Conservation (phyloP, 2,797 vertebrate genomes). For the Spondyliosoma cantharus region DNA sequence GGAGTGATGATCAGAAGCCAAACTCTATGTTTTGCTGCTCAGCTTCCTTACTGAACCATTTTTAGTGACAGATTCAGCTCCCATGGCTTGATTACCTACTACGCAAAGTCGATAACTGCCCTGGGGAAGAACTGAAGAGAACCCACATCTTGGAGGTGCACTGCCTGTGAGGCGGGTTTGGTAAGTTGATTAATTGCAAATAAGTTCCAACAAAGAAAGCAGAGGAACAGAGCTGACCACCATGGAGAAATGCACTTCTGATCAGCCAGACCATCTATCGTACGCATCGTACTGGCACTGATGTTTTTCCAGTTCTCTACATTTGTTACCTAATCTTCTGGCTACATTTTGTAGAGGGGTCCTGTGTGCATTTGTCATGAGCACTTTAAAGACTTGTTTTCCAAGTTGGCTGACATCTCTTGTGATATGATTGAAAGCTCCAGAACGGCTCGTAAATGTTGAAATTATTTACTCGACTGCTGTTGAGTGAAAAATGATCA, state of each 20-base stretch:
- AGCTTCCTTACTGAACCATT: not conserved
- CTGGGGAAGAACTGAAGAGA: not conserved
- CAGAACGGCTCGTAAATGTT: not conserved
- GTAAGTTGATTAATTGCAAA: not conserved
- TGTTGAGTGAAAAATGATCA: not conserved
- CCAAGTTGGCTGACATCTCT: not conserved
- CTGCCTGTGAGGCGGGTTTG: not conserved
- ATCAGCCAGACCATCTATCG: no score
- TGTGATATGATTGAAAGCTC: not conserved
- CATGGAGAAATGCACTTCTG: no score
- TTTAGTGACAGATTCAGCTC: not conserved
- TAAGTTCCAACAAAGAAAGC: no score
- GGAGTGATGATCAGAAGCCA: no score
- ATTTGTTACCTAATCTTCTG: not conserved
- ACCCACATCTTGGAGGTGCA: not conserved
- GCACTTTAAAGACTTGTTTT: not conserved
- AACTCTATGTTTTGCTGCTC: no score
- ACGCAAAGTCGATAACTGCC: not conserved
- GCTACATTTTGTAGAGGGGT: not conserved
- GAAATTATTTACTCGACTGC: slow-evolving; percentile 3
- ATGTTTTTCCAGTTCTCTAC: no score
- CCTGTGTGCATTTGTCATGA: not conserved
- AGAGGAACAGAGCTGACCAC: no score
- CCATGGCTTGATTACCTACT: not conserved
- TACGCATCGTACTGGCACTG: no score